A percentile compares a stretch with the other conserved stretches of the same genome.
phyloP scores from a whole-genome alignment of 1,140 invertebrate genomes.

The Diachasmimorpha longicaudata region DNA sequence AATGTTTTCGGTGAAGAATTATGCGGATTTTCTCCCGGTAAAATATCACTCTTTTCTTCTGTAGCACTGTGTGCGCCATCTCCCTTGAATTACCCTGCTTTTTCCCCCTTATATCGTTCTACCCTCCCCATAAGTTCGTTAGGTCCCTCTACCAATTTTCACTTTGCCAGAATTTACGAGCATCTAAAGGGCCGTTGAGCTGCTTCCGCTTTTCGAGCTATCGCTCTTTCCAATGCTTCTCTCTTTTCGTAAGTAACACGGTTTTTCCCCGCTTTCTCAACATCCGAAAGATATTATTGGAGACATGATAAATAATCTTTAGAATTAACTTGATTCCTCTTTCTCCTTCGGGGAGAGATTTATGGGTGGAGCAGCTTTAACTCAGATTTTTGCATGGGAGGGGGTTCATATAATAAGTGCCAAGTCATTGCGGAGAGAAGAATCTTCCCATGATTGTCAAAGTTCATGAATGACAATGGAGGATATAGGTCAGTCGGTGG shows the following conservation, averaged over 20 bases:
- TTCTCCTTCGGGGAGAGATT: not conserved
- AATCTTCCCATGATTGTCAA: no score
- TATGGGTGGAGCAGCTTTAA: not conserved
- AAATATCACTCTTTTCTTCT: not conserved
- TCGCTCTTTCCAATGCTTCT: slow-evolving; percentile 22
- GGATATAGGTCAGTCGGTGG: no score
- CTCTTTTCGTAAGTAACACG: slow-evolving; percentile 10
- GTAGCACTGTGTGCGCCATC: not conserved
- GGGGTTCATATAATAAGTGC: no score
- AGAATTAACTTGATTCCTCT: not conserved
- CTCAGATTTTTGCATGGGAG: not conserved
- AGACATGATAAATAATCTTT: not conserved
- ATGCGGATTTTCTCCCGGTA: not conserved
- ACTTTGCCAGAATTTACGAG: slow-evolving; percentile 38
- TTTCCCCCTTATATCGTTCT: not conserved
- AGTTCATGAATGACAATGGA: no score
- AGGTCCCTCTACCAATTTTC: slow-evolving; percentile 37
- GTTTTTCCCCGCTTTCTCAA: not conserved
- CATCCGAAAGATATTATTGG: not conserved
- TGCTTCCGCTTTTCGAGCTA: slow-evolving; percentile 31
- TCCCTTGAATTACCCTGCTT: not conserved
- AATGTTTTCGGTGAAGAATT: no score
- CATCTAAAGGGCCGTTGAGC: slow-evolving; percentile 35
- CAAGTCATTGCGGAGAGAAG: no score
- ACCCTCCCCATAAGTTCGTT: slow-evolving; percentile 37